Evolutionary conservation across 2,888 invertebrate species (phyloP).

Genomic region (Epirrhoe tristata): DNA sequence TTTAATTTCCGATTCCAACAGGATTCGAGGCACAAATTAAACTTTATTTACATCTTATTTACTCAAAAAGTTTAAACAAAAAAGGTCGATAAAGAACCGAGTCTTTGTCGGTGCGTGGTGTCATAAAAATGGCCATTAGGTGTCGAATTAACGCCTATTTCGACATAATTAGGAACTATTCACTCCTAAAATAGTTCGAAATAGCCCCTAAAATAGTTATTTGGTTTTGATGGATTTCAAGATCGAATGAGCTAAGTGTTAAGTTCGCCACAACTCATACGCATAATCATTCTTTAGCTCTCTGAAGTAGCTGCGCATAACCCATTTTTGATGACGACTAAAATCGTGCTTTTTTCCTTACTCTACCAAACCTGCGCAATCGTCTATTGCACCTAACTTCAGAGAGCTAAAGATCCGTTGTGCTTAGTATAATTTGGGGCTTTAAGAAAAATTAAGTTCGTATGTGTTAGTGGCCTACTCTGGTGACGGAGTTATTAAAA

Average conservation of each 20-base stretch:
- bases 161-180: slow-evolving; percentile 83
- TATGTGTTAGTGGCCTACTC: no score
- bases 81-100: slow-evolving; percentile 79
- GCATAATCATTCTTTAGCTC: no score
- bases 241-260: not conserved
- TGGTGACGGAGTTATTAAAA: no score
- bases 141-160: slow-evolving; percentile 84
- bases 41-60: slow-evolving; percentile 60
- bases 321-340: no score
- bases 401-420: no score
- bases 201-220: slow-evolving; percentile 54
- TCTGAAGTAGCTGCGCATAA: no score
- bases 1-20: slow-evolving; percentile 9
- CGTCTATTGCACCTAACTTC: no score
- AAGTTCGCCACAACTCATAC: not conserved
- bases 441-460: no score
- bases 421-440: no score
- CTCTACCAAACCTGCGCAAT: no score
- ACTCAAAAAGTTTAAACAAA: slow-evolving; percentile 78
- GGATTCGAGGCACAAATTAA: slow-evolving; percentile 61
- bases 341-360: no score
- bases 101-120: slow-evolving; percentile 74
- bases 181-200: slow-evolving; percentile 59
- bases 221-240: slow-evolving; percentile 44
- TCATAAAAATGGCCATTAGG: slow-evolving; percentile 80